phyloP scores from a whole-genome alignment of 1,140 invertebrate species.

The Lasioglossum albipes region DNA sequence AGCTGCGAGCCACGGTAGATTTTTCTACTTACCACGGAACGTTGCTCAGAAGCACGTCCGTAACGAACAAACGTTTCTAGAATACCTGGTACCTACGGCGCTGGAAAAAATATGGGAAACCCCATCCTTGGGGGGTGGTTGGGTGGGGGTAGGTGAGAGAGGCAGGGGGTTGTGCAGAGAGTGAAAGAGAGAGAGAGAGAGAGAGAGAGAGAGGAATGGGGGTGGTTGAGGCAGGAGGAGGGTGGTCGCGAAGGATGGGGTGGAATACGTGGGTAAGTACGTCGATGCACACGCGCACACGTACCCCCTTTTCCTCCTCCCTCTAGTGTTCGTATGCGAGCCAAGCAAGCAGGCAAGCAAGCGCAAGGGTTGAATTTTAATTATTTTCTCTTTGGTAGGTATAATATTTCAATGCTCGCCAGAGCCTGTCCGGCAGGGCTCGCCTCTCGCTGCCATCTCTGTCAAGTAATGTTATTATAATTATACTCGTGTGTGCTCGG shows the following conservation, averaged over 20 bases:
- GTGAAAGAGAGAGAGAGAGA: too few species aligned
- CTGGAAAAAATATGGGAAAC: conserved; percentile 77
- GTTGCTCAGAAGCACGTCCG: conserved; percentile 63
- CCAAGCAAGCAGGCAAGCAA: conserved; percentile 68
- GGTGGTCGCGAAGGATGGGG: conserved; percentile 43
- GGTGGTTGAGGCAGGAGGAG: not conserved
- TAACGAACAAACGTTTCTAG: conserved; percentile 77
- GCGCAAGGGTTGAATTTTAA: conserved; percentile 81
- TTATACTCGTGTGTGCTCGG: conserved; percentile 75
- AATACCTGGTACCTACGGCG: conserved; percentile 75
- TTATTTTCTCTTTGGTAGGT: conserved; percentile 80
- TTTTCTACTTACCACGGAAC: conserved; percentile 63
- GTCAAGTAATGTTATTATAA: conserved; percentile 80
- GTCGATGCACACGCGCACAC: conserved; percentile 38
- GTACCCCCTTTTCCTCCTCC: not conserved
- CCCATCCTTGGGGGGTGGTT: conserved; percentile 67
- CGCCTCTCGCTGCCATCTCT: conserved; percentile 75
- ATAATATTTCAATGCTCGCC: conserved; percentile 80
- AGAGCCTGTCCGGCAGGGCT: conserved; percentile 69
- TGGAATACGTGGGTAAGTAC: conserved; percentile 50
- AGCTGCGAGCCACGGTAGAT: conserved; percentile 43
- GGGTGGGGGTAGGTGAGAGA: too few species aligned
- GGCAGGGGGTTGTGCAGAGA: too few species aligned
- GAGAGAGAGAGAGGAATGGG: not conserved
- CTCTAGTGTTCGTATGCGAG: conserved; percentile 50